Conservation (phyloP, 2,888 invertebrate genomes). For the Abrostola tripartita region DNA sequence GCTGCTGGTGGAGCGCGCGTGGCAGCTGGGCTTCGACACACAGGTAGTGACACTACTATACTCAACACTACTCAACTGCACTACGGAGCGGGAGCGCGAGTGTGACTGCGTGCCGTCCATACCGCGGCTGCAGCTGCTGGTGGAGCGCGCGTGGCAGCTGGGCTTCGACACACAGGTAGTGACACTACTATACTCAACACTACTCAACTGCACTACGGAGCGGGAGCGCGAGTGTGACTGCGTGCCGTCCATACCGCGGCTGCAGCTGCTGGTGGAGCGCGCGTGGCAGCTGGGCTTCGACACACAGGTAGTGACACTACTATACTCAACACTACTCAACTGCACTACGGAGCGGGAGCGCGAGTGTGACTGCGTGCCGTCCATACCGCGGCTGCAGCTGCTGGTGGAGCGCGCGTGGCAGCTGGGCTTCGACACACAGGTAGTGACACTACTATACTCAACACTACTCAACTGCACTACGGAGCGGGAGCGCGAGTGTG, state of each 20-base stretch:
- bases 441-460: slow-evolving; percentile 69
- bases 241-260: slow-evolving; percentile 95
- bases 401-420: slow-evolving; percentile 95
- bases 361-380: slow-evolving; percentile 92
- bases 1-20: slow-evolving; percentile 94
- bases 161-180: slow-evolving; percentile 92
- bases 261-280: slow-evolving; percentile 95
- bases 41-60: slow-evolving; percentile 70
- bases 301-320: slow-evolving; percentile 79
- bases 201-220: slow-evolving; percentile 71
- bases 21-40: slow-evolving; percentile 94
- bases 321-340: slow-evolving; percentile 71
- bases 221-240: slow-evolving; percentile 89
- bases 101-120: slow-evolving; percentile 94
- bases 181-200: slow-evolving; percentile 67
- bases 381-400: slow-evolving; percentile 94
- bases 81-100: no score
- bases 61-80: slow-evolving; percentile 75
- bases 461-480: slow-evolving; percentile 70
- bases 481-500: no score
- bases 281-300: slow-evolving; percentile 95
- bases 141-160: slow-evolving; percentile 94
- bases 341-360: no score
- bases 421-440: slow-evolving; percentile 92
- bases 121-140: slow-evolving; percentile 93